Evolutionary conservation across 2,797 vertebrate species (phyloP), one percentile per base, ranked within the genome.

Genomic region (Glyptemys insculpta): DNA sequence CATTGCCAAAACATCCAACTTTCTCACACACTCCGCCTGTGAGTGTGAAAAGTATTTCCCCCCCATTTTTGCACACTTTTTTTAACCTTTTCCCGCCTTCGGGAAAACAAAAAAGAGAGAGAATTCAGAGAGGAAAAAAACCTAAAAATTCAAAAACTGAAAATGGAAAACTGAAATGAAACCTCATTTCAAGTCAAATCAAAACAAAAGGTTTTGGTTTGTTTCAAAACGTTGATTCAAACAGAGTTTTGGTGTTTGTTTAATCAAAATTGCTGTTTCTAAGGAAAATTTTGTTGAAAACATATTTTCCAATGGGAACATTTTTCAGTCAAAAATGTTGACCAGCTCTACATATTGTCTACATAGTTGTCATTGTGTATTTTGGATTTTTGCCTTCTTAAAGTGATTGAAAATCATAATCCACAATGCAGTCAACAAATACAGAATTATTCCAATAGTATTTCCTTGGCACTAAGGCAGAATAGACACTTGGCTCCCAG

Each of bases 11-110:
- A n/a, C 68, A 3, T 49, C 31, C 44, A 57, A 37, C 44, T 92
- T 94, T 80, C 52, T 91, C 54, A 5, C 90, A 44, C 85, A 91
- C 95, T 92, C 74, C 85, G 57, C 59, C 25, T 89, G 41, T 50
- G 47, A 6, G 23, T 29, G 41, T 15, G 44, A 47, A 47, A 68
- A 76, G 12, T 44, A 29, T 44, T 27, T 15, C 4, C 4, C 12
- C 14, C 41, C 12, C 41, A 44, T 41, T 76, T 74, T 76, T 76
- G 6, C 72, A 12, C 25, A 25, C 41, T 47, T 47, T 44, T 47
- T 27, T 27, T 2, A 76, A 76, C 25, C 37, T 6, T 47, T 76
- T 27, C 41, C 25, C 8, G 1, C 41, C 41, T 47, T 76, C 14
- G 72, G 6, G 25, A 76, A 76, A 76, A 76, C 27, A 47, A 29